Percentiles rank a stretch among this genome's conserved stretches.
These are phyloP conservation scores for Genyomyrus donnyi DNA, from an alignment of 2,113 vertebrate genomes.

Conservation along the genomic window DNA sequence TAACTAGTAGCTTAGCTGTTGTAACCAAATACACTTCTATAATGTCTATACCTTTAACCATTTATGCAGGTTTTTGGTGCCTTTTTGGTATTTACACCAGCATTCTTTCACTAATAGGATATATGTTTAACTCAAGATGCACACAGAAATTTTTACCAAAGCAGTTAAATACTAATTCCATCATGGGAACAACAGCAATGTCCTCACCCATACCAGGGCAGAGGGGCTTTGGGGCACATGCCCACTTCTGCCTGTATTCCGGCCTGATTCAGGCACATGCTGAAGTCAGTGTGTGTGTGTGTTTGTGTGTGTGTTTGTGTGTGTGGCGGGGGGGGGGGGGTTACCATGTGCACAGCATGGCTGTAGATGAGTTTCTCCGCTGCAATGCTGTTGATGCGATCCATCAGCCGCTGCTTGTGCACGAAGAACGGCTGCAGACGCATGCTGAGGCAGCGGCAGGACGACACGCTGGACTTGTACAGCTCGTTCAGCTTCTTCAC, in stretches of 20 bases:
- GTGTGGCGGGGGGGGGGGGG: background rate
- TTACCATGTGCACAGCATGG: constrained; percentile 83
- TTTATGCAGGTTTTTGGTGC: background rate
- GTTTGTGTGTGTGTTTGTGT: background rate
- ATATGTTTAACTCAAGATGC: background rate
- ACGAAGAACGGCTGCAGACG: constrained; percentile 82
- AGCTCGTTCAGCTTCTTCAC: constrained; percentile 81
- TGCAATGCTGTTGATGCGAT: constrained; percentile 79
- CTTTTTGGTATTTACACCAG: background rate
- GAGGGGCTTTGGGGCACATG: too few species aligned
- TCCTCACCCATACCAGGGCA: background rate
- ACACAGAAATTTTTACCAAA: background rate
- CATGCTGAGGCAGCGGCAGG: constrained; percentile 78
- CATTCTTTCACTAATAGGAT: background rate
- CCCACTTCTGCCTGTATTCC: background rate
- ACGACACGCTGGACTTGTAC: constrained; percentile 83
- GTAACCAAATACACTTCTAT: background rate
- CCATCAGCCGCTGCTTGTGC: constrained; percentile 91
- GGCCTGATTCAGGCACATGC: background rate
- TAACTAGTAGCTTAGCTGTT: background rate
- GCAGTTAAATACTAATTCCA: background rate
- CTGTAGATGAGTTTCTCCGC: constrained; percentile 90
- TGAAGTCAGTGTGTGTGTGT: background rate
- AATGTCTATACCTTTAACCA: background rate
- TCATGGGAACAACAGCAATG: background rate